These are phyloP conservation scores for Tenebrio molitor DNA, from an alignment of 1,140 invertebrate genomes.

Conservation along the genomic window DNA sequence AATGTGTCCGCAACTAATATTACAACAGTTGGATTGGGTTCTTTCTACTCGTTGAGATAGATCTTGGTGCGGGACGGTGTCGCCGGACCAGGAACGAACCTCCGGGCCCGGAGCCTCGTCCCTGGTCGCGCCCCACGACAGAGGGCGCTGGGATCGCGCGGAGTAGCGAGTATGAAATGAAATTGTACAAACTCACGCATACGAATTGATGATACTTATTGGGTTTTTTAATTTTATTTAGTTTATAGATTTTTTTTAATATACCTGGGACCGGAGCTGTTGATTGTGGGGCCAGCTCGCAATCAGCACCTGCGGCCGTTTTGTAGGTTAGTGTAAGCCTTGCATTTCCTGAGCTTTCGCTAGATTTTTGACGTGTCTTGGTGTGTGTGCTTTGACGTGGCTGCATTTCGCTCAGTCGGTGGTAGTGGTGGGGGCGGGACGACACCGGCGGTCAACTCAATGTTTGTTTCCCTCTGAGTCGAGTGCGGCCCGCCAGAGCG, in stretches of 20 bases:
- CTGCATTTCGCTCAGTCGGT: constrained; percentile 31
- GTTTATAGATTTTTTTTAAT: constrained; percentile 44
- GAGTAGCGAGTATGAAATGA: constrained; percentile 34
- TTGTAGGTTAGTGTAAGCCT: constrained; percentile 61
- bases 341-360: constrained; percentile 64
- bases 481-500: constrained; percentile 14
- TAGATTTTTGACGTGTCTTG: constrained; percentile 62
- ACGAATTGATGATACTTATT: constrained; percentile 53
- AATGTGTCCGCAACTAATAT: constrained; percentile 59
- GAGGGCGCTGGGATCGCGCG: constrained; percentile 45
- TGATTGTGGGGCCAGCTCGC: not conserved
- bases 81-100: not conserved
- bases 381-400: constrained; percentile 54
- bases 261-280: not conserved
- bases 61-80: constrained; percentile 46
- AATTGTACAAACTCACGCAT: constrained; percentile 56
- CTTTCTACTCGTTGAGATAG: constrained; percentile 53
- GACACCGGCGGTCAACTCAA: no score
- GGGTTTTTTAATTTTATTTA: constrained; percentile 57
- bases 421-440: constrained; percentile 4
- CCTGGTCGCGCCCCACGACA: constrained; percentile 12
- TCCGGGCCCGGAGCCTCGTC: constrained; percentile 1
- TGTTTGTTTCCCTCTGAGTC: no score
- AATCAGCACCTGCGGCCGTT: not conserved
- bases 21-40: constrained; percentile 56